phyloP scores from a whole-genome alignment of 2,797 vertebrate species.

The Argyrosomus regius region DNA sequence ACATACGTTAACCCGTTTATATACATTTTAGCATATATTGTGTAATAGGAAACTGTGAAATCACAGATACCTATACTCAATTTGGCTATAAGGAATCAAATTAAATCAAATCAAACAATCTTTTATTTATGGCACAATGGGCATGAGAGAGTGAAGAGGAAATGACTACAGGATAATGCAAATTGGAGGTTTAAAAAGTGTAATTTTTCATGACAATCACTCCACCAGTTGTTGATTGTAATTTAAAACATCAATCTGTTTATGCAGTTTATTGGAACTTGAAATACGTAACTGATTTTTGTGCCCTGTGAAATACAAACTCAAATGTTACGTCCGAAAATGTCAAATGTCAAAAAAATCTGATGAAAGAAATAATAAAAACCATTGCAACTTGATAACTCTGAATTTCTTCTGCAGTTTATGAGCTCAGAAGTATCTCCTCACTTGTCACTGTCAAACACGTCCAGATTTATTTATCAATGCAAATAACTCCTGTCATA shows the following conservation, averaged over 20 bases:
- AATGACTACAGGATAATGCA: conserved; percentile 24
- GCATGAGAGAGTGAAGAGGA: conserved; percentile 1
- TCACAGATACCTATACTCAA: background rate
- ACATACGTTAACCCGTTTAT: background rate
- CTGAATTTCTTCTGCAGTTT: background rate
- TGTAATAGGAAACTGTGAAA: conserved; percentile 13
- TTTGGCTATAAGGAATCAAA: conserved; percentile 22
- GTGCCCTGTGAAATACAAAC: background rate
- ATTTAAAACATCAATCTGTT: background rate
- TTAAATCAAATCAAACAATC: conserved; percentile 4
- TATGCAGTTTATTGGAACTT: background rate
- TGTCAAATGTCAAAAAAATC: background rate
- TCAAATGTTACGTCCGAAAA: background rate
- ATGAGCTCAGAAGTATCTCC: background rate
- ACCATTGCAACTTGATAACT: background rate
- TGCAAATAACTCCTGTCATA: conserved; percentile 48
- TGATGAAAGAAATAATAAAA: background rate
- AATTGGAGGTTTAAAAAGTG: conserved; percentile 14
- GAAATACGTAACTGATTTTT: background rate
- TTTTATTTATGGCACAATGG: conserved; percentile 29
- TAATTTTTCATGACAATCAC: conserved; percentile 12
- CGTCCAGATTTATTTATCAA: conserved; percentile 41
- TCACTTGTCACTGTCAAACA: conserved; percentile 28
- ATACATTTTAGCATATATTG: no score
- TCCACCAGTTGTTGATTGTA: background rate